Base-by-base conservation (phyloP, 2,888 invertebrate genomes). In the Asteroscopus sphinx region DNA sequence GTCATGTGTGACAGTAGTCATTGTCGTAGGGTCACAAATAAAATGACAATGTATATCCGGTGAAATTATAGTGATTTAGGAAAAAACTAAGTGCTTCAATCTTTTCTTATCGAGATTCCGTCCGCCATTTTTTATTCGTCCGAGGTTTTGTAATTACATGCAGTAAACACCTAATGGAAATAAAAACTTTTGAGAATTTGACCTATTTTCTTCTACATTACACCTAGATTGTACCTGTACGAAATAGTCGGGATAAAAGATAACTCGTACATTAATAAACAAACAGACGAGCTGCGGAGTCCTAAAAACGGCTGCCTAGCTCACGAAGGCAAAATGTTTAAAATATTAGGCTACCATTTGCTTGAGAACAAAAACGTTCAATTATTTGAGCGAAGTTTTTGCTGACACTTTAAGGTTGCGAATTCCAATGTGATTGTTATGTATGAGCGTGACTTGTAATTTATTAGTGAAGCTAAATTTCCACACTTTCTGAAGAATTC, bases 341-440 rank as follows among this genome's bases (percentile, higher is more conserved):
- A 55, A 55, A 41, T 64, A 56, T 61, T 55, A 15, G 9, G 36
- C 12, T 36, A 35, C 40, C 5, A 21, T 54, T 64, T 35, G 28
- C 28, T 5, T 5, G 41, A 39, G 36, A 60, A 53, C 25, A 13
- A 13, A 30, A 54, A 35, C 11, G 8, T 28, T 13, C 7, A 45
- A 52, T 49, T 15, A 53, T 54, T 61, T 26, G 2, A n/a, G 6
- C 8, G 8, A 9, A 25, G 2, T 41, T 30, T 33, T 45, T 37
- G 12, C 26, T 30, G n/a, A 33, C 15, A 28, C 4, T 17, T n/a
- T 9, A 33, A 13, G 40, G 15, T 11, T 13, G 30, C 7, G 12
- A 9, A 44, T 28, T 41, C 15, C 5, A 26, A 40, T 40, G 26
- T 26, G 9, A 40, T 40, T 15, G 26, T 13, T 26, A 26, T 26